phyloP scores from a whole-genome alignment of 2,797 vertebrate species.

The Dromococcyx pavoninus region DNA sequence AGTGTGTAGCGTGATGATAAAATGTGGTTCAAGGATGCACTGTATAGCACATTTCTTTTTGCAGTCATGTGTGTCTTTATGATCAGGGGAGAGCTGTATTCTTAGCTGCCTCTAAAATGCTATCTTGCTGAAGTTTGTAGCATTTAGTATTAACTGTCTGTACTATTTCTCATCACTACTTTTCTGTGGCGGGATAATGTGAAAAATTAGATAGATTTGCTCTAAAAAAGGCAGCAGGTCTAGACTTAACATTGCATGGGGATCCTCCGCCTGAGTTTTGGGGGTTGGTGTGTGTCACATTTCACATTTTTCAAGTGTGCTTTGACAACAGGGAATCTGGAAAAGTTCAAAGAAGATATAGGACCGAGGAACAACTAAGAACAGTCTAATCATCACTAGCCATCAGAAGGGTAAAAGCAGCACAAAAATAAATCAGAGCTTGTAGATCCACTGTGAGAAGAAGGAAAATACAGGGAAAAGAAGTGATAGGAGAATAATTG shows the following conservation, averaged over 20 bases:
- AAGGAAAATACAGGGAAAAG: background rate
- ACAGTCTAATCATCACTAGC: background rate
- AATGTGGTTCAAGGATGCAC: background rate
- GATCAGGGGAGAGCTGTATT: background rate
- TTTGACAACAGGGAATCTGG: constrained; percentile 24
- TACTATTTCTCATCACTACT: background rate
- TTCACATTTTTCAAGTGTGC: constrained; percentile 27
- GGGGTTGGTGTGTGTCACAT: background rate
- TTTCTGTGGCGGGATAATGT: background rate
- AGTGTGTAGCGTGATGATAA: background rate
- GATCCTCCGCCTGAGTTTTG: background rate
- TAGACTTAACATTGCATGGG: constrained; percentile 16
- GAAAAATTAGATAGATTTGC: constrained; percentile 28
- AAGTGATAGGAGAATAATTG: background rate
- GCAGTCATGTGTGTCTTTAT: background rate
- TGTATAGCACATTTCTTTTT: background rate
- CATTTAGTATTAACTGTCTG: background rate
- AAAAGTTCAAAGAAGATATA: constrained; percentile 18
- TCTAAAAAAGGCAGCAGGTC: constrained; percentile 44
- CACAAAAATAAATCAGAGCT: background rate
- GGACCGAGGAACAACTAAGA: background rate
- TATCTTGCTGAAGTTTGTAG: background rate
- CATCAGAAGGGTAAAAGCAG: background rate
- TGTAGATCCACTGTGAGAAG: background rate
- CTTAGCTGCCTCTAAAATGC: background rate